A percentile compares a stretch with the other conserved stretches of the same genome.
phyloP scores from a whole-genome alignment of 1,140 invertebrate genomes.

The Mycetomoellerius zeteki region DNA sequence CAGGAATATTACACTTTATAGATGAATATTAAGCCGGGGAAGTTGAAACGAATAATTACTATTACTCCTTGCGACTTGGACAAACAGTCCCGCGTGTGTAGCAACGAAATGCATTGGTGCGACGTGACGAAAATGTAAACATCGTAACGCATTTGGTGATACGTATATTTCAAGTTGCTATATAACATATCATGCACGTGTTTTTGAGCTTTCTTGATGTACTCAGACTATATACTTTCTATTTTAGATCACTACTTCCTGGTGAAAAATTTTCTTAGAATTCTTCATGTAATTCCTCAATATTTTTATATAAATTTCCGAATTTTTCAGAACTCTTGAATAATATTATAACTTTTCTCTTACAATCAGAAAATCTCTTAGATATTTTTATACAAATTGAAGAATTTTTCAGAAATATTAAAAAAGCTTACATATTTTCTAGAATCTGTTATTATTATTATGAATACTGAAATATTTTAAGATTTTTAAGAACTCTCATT shows the following conservation, averaged over 20 bases:
- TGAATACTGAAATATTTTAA: no score
- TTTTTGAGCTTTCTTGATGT: neutral
- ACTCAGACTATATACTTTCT: conserved; percentile 1
- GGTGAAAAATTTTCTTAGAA: neutral
- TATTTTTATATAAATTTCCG: no score
- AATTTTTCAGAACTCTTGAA: no score
- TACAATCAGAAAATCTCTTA: no score
- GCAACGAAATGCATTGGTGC: conserved; percentile 11
- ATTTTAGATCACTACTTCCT: neutral
- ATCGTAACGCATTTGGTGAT: conserved; percentile 8
- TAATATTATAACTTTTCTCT: no score
- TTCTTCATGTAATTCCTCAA: neutral
- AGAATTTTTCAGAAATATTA: no score
- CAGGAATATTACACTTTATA: conserved; percentile 22
- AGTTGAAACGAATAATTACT: conserved; percentile 35
- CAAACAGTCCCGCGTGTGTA: neutral
- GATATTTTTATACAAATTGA: no score
- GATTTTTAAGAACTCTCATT: no score
- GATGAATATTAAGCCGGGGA: neutral
- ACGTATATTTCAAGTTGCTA: conserved; percentile 2
- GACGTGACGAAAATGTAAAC: conserved; percentile 38
- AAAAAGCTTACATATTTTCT: no score
- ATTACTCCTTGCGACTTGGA: neutral
- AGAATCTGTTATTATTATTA: no score
- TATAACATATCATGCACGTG: neutral